Evolutionary conservation across 2,888 invertebrate genomes (phyloP), one percentile per base, ranked within the genome.

Genomic region (Alloplasta piceator): DNA sequence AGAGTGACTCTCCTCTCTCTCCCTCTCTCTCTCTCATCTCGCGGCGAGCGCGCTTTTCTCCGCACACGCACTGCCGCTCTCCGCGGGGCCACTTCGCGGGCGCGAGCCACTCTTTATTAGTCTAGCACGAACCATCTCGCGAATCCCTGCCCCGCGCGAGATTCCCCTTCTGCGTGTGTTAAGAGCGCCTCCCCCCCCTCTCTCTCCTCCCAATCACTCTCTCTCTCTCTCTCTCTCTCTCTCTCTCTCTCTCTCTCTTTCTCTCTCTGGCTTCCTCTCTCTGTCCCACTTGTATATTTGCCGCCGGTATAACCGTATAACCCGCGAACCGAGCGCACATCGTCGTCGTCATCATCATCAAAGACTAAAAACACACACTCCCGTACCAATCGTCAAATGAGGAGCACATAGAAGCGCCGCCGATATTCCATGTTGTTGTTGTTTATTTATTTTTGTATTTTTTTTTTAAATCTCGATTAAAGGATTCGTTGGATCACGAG

Each of bases 101-200:
- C 90, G 90, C 90, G 87, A 87, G 89, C 89, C 87, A 86, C 90
- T 90, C 91, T 90, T 91, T 90, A 91, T 91, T 90, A 91, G 90
- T 91, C 91, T 89, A 89, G 89, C 90, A 90, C 90, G 90, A 88
- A 89, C 90, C 90, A 90, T 90, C 74, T 75, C 90, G 91, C 88
- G 89, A 89, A 90, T 89, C 89, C 90, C 89, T 87, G 89, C 86
- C 84, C 85, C 86, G 82, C 26, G 26, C 26, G 1, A 26, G 26
- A 26, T 81, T 85, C 84, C 85, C 82, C 80, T 43, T 61, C 52
- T 26, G 16, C 39, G 52, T 64, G 66, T 67, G 26, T 26, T 26
- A 26, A 26, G 26, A 26, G 50, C 83, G 85, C 85, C 52, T 12
- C 67, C 43, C 79, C 43, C 41, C 38, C 67, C 41, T 61, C 68